Percentiles rank a stretch among this genome's conserved stretches.
Evolutionary conservation across 2,797 vertebrate species (phyloP).

Genomic region (Micromesistius poutassou): DNA sequence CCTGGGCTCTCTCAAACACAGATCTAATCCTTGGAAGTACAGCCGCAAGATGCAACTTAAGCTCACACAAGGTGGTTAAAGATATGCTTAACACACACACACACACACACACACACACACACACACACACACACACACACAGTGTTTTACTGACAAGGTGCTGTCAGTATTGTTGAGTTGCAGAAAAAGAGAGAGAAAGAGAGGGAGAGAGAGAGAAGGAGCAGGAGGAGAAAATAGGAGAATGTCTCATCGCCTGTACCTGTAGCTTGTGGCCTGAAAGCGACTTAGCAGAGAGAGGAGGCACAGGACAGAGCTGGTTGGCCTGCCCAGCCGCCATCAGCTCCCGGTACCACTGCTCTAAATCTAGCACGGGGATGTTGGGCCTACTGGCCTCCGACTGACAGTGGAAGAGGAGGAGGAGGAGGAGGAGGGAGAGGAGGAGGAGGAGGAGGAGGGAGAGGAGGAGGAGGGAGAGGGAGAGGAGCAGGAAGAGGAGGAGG

Average conservation of each 20-base stretch:
- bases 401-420: constrained; percentile 43
- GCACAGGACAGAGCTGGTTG: constrained; percentile 73
- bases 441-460: constrained; percentile 38
- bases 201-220: constrained; percentile 8
- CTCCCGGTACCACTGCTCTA: constrained; percentile 93
- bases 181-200: constrained; percentile 22
- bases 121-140: constrained; percentile 16
- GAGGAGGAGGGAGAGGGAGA: constrained; percentile 42
- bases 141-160: background rate
- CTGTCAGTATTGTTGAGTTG: background rate
- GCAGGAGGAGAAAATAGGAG: constrained; percentile 8
- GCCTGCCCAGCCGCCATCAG: constrained; percentile 78
- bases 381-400: constrained; percentile 58
- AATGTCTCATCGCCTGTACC: constrained; percentile 71
- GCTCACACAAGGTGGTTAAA: background rate
- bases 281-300: constrained; percentile 82
- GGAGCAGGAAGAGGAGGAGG: constrained; percentile 39
- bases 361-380: constrained; percentile 76
- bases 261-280: constrained; percentile 80
- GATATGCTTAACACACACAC: constrained; percentile 2
- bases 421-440: constrained; percentile 37
- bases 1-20: no score
- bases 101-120: background rate
- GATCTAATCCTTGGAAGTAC: no score
- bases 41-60: background rate